Evolutionary conservation across 2,888 invertebrate species (phyloP).

Genomic region (Cheilosia grossa): DNA sequence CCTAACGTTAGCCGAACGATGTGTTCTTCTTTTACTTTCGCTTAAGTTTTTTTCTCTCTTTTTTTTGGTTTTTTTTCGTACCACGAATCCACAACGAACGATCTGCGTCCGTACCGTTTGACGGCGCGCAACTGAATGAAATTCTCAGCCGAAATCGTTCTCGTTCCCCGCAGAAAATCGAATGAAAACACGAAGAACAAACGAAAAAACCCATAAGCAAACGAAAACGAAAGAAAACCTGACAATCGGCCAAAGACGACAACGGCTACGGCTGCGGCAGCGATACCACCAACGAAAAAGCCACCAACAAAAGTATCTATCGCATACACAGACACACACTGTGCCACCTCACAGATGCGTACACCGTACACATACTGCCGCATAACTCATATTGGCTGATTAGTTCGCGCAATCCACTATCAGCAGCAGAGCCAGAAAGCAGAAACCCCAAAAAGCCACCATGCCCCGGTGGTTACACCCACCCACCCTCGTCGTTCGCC

Average conservation of each 20-base stretch:
- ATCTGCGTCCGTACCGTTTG: conserved; percentile 82
- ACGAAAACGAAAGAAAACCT: conserved; percentile 70
- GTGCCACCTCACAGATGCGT: not conserved
- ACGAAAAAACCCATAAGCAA: conserved; percentile 56
- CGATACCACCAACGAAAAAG: conserved; percentile 65
- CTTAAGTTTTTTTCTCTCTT: conserved; percentile 30
- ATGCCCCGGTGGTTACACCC: conserved; percentile 21
- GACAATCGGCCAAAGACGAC: conserved; percentile 50
- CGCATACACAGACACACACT: conserved; percentile 38
- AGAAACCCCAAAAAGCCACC: conserved; percentile 59
- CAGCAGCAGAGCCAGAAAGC: conserved; percentile 45
- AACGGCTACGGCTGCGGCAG: conserved; percentile 32
- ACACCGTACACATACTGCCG: conserved; percentile 18
- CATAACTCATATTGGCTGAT: conserved; percentile 49
- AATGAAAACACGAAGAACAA: conserved; percentile 65
- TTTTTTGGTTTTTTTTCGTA: conserved; percentile 19
- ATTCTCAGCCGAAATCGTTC: conserved; percentile 70
- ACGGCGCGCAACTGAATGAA: conserved; percentile 84
- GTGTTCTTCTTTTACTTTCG: conserved; percentile 51
- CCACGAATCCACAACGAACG: conserved; percentile 78
- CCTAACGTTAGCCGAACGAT: conserved; percentile 29
- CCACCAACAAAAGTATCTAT: conserved; percentile 60
- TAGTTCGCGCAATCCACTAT: conserved; percentile 70
- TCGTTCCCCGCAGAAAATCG: conserved; percentile 65
- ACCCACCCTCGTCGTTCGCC: conserved; percentile 15